These are phyloP conservation scores for Saturnia japonica DNA, from an alignment of 2,888 invertebrate species.

Conservation along the genomic window DNA sequence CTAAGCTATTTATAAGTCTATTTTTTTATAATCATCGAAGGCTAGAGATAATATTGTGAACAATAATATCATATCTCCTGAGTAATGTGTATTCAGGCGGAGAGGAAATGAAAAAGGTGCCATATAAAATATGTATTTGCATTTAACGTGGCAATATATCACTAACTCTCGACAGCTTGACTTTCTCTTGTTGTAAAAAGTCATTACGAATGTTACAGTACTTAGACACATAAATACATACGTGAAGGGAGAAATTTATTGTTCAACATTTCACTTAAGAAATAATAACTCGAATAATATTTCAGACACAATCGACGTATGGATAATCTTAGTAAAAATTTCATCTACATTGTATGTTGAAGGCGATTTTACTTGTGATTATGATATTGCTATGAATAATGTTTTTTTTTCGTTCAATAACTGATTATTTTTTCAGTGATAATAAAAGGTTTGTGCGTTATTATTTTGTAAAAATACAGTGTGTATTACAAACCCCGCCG, in stretches of 20 bases:
- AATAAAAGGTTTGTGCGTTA: neutral
- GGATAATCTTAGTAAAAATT: neutral
- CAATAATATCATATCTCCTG: neutral
- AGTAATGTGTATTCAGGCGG: neutral
- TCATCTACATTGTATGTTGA: neutral
- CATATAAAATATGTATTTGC: slow-evolving; percentile 21
- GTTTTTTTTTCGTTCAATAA: neutral
- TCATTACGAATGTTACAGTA: slow-evolving; percentile 16
- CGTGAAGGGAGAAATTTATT: neutral
- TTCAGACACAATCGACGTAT: neutral
- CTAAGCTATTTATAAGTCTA: neutral
- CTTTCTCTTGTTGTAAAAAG: slow-evolving; percentile 8
- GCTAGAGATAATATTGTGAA: neutral
- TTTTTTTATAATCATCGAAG: neutral
- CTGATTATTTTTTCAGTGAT: neutral
- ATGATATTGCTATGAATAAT: neutral
- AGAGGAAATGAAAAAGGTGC: slow-evolving; percentile 14
- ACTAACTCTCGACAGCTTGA: slow-evolving; percentile 21
- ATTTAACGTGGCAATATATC: slow-evolving; percentile 20
- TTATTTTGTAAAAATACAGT: too few species aligned
- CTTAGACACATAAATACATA: slow-evolving; percentile 12
- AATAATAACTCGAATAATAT: neutral
- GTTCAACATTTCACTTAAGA: neutral
- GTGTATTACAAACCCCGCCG: too few species aligned
- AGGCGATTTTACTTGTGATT: neutral